Evolutionary conservation across 2,797 vertebrate species (phyloP), one percentile per base, ranked within the genome.

Genomic region (Mormyrops attenuatus): DNA sequence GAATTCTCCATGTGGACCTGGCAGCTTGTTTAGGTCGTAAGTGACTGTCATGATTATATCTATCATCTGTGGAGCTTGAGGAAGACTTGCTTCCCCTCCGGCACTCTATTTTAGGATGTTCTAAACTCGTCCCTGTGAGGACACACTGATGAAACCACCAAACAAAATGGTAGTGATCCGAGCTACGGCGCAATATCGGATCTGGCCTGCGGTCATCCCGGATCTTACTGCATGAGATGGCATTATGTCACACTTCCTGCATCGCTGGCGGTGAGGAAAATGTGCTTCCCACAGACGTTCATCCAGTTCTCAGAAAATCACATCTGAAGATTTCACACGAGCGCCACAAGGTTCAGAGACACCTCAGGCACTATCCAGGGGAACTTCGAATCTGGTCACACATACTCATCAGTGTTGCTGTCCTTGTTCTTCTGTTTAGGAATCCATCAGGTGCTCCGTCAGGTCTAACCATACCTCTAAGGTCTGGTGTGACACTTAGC

Each of bases 81-180:
- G 85, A 87, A 60, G 60, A 55, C 52, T 55, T 44, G 38, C 73
- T 80, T 44, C 73, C 73, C 73, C 73, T 80, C 17, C 20, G 38
- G 73, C 2, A 57, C 85, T 88, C 57, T 88, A 69, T 88, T 88
- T 88, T 49, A 63, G 41, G 57, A 60, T 26, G 55, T 88, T 66
- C 87, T 88, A 88, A 66, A 88, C 57, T 66, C 5, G 87, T 63
- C 15, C 87, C 57, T 66, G 55, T 26, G 55, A 88, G 60, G 57
- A 88, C 87, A 30, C 38, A 11, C 17, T 53, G 38, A 53, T 88
- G 55, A 66, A 53, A 49, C 57, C 8, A 66, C 41, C 60, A 88
- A 88, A 66, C 41, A 13, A 88, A 63, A 63, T 47, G 87, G n/a
- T 17, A 66, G 57, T 47, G 87, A 88, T 69, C 87, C n/a, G n/a